Conservation (phyloP, 2,113 vertebrate species). For the Oryzias celebensis region DNA sequence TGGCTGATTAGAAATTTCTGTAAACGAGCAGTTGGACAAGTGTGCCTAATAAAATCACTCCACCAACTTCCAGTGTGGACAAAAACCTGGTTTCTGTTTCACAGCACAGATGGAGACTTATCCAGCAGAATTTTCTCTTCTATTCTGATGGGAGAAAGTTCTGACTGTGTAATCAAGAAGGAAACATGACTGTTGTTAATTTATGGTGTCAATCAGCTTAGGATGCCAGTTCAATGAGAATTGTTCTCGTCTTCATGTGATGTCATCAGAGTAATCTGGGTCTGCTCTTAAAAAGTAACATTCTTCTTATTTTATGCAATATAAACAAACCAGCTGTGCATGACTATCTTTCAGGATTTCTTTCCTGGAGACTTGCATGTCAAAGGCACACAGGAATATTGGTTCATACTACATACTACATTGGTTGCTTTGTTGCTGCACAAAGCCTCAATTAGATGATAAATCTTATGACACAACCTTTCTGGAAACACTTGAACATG, state of each 20-base stretch:
- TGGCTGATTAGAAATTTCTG: too few species aligned
- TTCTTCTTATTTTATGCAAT: slow-evolving; percentile 3
- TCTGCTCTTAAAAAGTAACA: slow-evolving; percentile 2
- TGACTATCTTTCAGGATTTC: slow-evolving; percentile 8
- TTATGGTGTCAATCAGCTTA: slow-evolving; percentile 25
- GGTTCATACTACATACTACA: too few species aligned
- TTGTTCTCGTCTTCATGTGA: slow-evolving; percentile 33
- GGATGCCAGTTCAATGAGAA: slow-evolving; percentile 13
- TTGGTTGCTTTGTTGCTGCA: too few species aligned
- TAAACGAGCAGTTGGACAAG: too few species aligned
- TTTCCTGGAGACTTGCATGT: background rate
- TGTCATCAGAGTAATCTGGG: slow-evolving; percentile 30
- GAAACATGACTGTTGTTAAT: slow-evolving; percentile 26
- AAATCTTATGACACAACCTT: too few species aligned
- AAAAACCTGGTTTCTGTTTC: background rate
- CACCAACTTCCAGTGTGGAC: background rate
- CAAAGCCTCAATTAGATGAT: too few species aligned
- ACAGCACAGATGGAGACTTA: slow-evolving; percentile 20
- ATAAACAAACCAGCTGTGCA: slow-evolving; percentile 12
- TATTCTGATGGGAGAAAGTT: background rate
- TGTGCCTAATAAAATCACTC: too few species aligned
- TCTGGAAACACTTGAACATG: too few species aligned
- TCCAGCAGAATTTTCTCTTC: slow-evolving; percentile 4
- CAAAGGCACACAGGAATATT: too few species aligned
- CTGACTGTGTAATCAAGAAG: background rate